phyloP scores from a whole-genome alignment of 1,140 invertebrate species.

The Mya arenaria region DNA sequence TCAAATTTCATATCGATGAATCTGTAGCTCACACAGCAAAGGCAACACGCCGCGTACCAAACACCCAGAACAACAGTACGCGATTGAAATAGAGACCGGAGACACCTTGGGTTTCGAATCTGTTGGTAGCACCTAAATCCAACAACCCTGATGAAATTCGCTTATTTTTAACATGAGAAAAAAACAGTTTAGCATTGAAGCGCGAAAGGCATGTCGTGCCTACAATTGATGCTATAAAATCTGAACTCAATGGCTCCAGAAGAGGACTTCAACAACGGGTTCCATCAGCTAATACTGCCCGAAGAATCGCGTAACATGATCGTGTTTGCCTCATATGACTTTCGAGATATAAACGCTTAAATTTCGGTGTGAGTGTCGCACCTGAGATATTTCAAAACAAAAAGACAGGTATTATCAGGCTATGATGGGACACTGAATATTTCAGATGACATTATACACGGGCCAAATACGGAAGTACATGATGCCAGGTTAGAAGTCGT shows the following conservation, averaged over 20 bases:
- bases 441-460: slow-evolving; percentile 48
- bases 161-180: slow-evolving; percentile 42
- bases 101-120: slow-evolving; percentile 69
- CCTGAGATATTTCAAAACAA: slow-evolving; percentile 51
- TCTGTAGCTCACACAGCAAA: not conserved
- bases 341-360: slow-evolving; percentile 35
- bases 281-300: slow-evolving; percentile 64
- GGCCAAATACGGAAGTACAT: slow-evolving; percentile 8
- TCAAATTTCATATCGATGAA: slow-evolving; percentile 4
- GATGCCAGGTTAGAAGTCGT: slow-evolving; percentile 1
- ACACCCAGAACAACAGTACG: too few species aligned
- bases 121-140: slow-evolving; percentile 57
- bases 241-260: slow-evolving; percentile 57
- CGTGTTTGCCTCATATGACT: not conserved
- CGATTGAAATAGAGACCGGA: slow-evolving; percentile 64
- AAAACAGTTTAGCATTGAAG: slow-evolving; percentile 36
- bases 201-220: slow-evolving; percentile 60
- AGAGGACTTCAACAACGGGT: slow-evolving; percentile 57
- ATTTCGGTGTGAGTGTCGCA: slow-evolving; percentile 42
- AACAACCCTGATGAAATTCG: slow-evolving; percentile 60
- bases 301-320: slow-evolving; percentile 14
- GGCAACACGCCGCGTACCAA: too few species aligned
- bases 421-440: slow-evolving; percentile 29
- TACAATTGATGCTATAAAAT: too few species aligned
- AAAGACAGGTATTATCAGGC: not conserved